phyloP scores from a whole-genome alignment of 2,888 invertebrate species.

The Glomeris marginata region DNA sequence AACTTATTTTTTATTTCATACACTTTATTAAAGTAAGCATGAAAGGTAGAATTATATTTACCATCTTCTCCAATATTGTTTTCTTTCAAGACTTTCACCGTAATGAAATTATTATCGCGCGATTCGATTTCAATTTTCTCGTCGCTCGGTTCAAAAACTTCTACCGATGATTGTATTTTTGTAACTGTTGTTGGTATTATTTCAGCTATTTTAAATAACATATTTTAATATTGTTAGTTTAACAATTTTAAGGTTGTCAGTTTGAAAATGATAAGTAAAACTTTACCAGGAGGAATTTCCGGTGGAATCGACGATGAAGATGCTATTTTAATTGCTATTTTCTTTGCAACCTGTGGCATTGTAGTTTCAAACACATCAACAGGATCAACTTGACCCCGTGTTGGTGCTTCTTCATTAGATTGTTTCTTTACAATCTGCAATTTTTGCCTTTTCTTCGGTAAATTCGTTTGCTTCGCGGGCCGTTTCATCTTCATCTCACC shows the following conservation, averaged over 20 bases:
- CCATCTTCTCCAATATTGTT: conserved; percentile 52
- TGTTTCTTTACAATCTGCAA: conserved; percentile 19
- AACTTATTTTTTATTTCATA: conserved; percentile 12
- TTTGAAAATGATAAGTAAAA: neutral
- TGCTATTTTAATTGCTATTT: conserved; percentile 12
- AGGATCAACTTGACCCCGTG: conserved; percentile 21
- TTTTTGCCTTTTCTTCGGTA: neutral
- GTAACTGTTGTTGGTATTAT: too few species aligned
- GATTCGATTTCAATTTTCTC: conserved; percentile 15
- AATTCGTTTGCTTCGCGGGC: conserved; percentile 29
- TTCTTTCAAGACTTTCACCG: conserved; percentile 45
- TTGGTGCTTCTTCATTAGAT: neutral
- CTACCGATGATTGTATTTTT: neutral
- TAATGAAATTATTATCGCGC: conserved; percentile 34
- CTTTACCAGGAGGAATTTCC: neutral
- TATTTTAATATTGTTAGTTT: too few species aligned
- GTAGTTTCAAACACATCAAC: conserved; percentile 41
- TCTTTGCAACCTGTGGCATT: conserved; percentile 20
- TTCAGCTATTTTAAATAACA: too few species aligned
- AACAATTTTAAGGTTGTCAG: too few species aligned
- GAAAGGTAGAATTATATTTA: too few species aligned
- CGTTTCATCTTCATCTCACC: conserved; percentile 36
- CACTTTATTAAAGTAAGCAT: too few species aligned
- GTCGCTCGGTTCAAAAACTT: too few species aligned
- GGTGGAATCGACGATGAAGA: too few species aligned